A percentile compares a stretch with the other conserved stretches of the same genome.
These are phyloP conservation scores for Leptodactylus fuscus DNA, from an alignment of 2,113 vertebrate species.

Conservation along the genomic window DNA sequence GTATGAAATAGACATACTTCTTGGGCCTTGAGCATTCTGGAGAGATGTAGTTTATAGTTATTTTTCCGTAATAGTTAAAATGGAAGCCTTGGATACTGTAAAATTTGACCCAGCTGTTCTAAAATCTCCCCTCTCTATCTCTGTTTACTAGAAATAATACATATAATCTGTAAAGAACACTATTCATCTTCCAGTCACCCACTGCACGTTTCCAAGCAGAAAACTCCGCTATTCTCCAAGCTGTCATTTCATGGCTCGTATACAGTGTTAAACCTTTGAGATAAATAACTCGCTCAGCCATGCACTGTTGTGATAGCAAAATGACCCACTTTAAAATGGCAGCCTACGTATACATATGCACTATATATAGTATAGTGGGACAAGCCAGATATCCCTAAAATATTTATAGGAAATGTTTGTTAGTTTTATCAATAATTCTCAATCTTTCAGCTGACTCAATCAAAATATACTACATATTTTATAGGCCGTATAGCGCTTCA, in stretches of 20 bases:
- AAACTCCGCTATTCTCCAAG: slow-evolving; percentile 16
- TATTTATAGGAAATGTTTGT: slow-evolving; percentile 47
- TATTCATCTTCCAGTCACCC: slow-evolving; percentile 24
- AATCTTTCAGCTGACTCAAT: slow-evolving; percentile 29
- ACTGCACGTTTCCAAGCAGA: slow-evolving; percentile 1
- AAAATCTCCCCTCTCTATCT: slow-evolving; percentile 6
- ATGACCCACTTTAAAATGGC: slow-evolving; percentile 43
- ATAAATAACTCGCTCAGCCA: slow-evolving; percentile 35
- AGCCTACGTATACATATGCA: neutral
- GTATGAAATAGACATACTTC: slow-evolving; percentile 11
- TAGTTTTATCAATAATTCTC: slow-evolving; percentile 46
- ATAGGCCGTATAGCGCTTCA: slow-evolving; percentile 4
- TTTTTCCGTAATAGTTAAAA: slow-evolving; percentile 25
- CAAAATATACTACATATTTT: slow-evolving; percentile 44
- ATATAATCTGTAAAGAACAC: slow-evolving; percentile 30
- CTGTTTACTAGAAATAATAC: slow-evolving; percentile 19
- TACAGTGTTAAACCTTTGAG: slow-evolving; percentile 29
- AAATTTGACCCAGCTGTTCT: slow-evolving; percentile 21
- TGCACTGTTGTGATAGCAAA: slow-evolving; percentile 32
- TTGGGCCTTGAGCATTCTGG: neutral
- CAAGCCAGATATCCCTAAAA: slow-evolving; percentile 5
- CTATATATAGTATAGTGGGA: slow-evolving; percentile 39
- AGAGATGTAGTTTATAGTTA: neutral
- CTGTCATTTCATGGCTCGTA: slow-evolving; percentile 33
- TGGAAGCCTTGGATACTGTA: slow-evolving; percentile 13